These are phyloP conservation scores for Proales similis DNA, from an alignment of 1,140 invertebrate species.

Conservation along the genomic window DNA sequence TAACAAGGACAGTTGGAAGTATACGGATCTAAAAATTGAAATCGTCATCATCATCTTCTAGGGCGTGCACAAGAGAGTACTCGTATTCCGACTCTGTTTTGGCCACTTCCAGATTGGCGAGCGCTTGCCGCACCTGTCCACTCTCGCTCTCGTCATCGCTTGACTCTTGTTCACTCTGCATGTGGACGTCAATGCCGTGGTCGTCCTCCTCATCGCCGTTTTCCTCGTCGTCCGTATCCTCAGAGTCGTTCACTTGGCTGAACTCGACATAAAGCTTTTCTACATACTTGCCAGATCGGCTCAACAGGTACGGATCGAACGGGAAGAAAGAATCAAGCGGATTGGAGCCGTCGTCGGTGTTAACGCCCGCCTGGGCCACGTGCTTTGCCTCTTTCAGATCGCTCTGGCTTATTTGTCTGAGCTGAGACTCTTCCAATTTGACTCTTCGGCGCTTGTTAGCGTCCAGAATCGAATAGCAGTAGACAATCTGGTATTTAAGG, in stretches of 20 bases:
- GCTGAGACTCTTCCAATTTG: constrained; percentile 13
- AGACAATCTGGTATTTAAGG: constrained; percentile 75
- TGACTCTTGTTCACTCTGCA: too few relatives aligned
- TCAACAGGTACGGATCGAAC: constrained; percentile 69
- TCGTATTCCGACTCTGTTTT: too few relatives aligned
- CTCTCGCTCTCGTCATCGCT: too few relatives aligned
- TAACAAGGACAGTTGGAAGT: too few relatives aligned
- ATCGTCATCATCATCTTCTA: too few relatives aligned
- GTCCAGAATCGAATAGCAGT: constrained; percentile 81
- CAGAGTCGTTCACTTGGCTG: constrained; percentile 38
- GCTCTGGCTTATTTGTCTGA: not conserved
- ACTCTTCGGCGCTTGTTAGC: constrained; percentile 61
- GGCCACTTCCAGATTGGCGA: too few relatives aligned
- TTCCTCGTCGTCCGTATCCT: constrained; percentile 29
- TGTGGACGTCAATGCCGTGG: too few relatives aligned
- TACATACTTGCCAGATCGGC: constrained; percentile 50
- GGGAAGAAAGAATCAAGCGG: constrained; percentile 67
- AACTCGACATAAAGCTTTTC: constrained; percentile 36
- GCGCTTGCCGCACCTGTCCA: too few relatives aligned
- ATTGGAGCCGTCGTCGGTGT: constrained; percentile 43
- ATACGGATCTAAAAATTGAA: too few relatives aligned
- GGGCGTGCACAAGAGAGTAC: too few relatives aligned
- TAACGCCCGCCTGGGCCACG: not conserved
- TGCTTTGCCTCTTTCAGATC: too few relatives aligned
- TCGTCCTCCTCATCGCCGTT: constrained; percentile 12